Percentiles rank a stretch among this genome's conserved stretches.
Conservation (phyloP, 2,797 vertebrate genomes). For the Syngnathus rostellatus region DNA sequence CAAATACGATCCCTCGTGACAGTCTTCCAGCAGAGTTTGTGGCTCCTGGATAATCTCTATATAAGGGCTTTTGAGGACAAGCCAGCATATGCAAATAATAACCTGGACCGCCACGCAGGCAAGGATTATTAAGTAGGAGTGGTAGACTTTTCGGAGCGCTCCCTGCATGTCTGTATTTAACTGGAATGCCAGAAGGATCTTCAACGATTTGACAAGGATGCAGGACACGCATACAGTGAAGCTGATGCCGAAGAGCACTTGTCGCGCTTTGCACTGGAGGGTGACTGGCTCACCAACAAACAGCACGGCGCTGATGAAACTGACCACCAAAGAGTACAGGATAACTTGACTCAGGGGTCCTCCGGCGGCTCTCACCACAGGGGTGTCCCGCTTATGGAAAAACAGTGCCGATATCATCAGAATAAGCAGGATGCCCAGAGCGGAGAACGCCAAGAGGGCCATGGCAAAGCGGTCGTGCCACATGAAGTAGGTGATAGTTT, state of each 20-base stretch:
- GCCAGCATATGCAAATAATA: slow-evolving; percentile 72
- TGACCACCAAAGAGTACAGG: slow-evolving; percentile 75
- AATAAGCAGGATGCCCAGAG: slow-evolving; percentile 68
- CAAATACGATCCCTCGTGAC: slow-evolving; percentile 74
- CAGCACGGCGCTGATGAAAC: slow-evolving; percentile 72
- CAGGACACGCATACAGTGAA: slow-evolving; percentile 82
- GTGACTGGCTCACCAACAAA: slow-evolving; percentile 74
- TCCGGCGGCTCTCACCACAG: slow-evolving; percentile 77
- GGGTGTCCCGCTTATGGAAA: slow-evolving; percentile 71
- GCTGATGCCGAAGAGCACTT: slow-evolving; percentile 79
- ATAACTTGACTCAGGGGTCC: slow-evolving; percentile 75
- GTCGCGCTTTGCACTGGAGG: slow-evolving; percentile 73
- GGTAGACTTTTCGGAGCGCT: slow-evolving; percentile 67
- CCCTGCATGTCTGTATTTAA: slow-evolving; percentile 73
- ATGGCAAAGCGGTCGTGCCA: slow-evolving; percentile 77
- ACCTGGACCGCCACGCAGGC: slow-evolving; percentile 71
- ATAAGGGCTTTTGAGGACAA: slow-evolving; percentile 69
- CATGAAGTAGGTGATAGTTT: slow-evolving; percentile 66
- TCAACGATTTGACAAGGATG: slow-evolving; percentile 83
- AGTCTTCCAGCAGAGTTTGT: slow-evolving; percentile 69
- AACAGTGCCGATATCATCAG: slow-evolving; percentile 73
- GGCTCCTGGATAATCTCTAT: slow-evolving; percentile 44
- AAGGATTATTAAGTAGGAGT: slow-evolving; percentile 62
- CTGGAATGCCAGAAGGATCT: slow-evolving; percentile 84
- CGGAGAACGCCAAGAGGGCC: slow-evolving; percentile 66